Evolutionary conservation across 2,888 invertebrate species (phyloP), one percentile per base, ranked within the genome.

Genomic region (Cataglyphis cursor): DNA sequence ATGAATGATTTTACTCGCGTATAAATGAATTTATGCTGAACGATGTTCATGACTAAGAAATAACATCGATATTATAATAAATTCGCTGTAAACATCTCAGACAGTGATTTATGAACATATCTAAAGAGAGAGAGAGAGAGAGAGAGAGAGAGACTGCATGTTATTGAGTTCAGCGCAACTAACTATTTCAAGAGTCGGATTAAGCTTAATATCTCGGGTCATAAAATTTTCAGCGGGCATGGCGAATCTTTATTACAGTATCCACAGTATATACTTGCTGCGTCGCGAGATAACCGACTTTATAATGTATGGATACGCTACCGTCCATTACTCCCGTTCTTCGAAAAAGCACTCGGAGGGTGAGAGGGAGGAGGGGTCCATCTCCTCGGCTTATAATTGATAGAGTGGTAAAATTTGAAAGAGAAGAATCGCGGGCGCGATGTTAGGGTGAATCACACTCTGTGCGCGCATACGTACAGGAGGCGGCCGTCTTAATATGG

Each of bases 351-450:
- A n/a, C 18, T 10, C n/a, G 0, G 31, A 0, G 31, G 6, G 6
- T 6, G 31, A 0, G 31, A 5, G 31, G 31, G 6, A 6, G 6
- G 0, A 0, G 15, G 15, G 51, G 44, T 78, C 68, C 87, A 76
- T 85, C 81, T 78, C 61, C 73, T 59, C 82, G 54, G 9, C 68
- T 31, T 57, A 89, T 93, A 93, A 93, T 93, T 93, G 92, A 93
- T 93, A 90, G 92, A 93, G 93, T 91, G 93, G 92, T 92, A 93
- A 92, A 92, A 88, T 88, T 24, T 24, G 86, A 86, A 88, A 82
- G 41, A 21, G 21, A 66, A 66, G 74, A 75, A 48, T 61, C 81
- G 61, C 89, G 81, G 88, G 81, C 64, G 82, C 41, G 41, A 44
- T 44, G 62, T 18, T 1, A 86, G 90, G 89, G 91, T 91, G 89